A percentile compares a stretch with the other conserved stretches of the same genome.
Conservation (phyloP, 2,888 invertebrate species). For the Anarsia innoxiella region DNA sequence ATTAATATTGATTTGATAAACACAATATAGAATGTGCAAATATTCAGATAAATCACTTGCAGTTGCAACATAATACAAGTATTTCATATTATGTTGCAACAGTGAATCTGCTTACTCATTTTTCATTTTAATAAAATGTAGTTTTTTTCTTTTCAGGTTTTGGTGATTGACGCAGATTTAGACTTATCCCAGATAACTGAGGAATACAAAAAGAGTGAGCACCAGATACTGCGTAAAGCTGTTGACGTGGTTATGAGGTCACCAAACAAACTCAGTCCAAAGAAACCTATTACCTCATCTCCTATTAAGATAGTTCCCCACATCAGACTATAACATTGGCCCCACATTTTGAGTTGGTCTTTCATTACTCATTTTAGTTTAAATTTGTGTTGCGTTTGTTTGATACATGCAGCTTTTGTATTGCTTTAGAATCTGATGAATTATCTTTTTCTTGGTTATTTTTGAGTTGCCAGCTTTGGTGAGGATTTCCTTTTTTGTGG, state of each 20-base stretch:
- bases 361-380: constrained; percentile 4
- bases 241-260: constrained; percentile 68
- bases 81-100: too few species aligned
- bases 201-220: constrained; percentile 79
- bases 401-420: constrained; percentile 1
- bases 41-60: too few species aligned
- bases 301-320: constrained; percentile 58
- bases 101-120: too few species aligned
- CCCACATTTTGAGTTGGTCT: constrained; percentile 19
- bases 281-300: constrained; percentile 56
- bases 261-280: constrained; percentile 62
- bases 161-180: constrained; percentile 80
- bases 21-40: too few species aligned
- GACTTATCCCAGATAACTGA: constrained; percentile 78
- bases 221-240: constrained; percentile 61
- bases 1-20: too few species aligned
- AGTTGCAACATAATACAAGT: too few species aligned
- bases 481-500: too few species aligned
- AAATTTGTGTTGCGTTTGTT: constrained; percentile 4
- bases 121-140: too few species aligned
- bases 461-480: too few species aligned
- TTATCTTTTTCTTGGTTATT: too few species aligned
- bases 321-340: constrained; percentile 45
- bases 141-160: constrained; percentile 75
- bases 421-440: too few species aligned